A percentile compares a stretch with the other conserved stretches of the same genome.
Evolutionary conservation across 2,113 vertebrate species (phyloP).

Genomic region (Dipodomys merriami): DNA sequence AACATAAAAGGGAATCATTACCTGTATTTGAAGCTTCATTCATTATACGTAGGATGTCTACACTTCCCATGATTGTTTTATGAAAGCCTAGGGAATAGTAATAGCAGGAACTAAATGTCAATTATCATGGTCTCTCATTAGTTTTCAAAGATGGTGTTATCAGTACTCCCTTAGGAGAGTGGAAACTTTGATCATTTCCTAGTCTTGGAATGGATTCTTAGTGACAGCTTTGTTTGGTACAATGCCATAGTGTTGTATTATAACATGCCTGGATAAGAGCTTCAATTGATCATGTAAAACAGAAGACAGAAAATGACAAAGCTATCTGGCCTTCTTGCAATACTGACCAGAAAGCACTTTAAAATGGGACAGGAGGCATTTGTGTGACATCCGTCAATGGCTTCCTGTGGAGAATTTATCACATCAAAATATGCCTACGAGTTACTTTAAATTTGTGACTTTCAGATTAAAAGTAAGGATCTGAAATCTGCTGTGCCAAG

Average conservation of each 20-base stretch:
- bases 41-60: background rate
- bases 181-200: slow-evolving; percentile 50
- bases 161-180: slow-evolving; percentile 16
- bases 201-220: slow-evolving; percentile 12
- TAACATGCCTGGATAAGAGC: background rate
- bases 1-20: slow-evolving; percentile 56
- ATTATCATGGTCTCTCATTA: slow-evolving; percentile 21
- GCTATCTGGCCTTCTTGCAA: background rate
- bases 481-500: background rate
- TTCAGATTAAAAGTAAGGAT: background rate
- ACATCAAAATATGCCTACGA: background rate
- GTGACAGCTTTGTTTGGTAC: slow-evolving; percentile 10
- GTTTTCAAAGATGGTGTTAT: slow-evolving; percentile 48
- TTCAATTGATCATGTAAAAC: background rate
- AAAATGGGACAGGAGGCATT: background rate
- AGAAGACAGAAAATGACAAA: slow-evolving; percentile 17
- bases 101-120: background rate
- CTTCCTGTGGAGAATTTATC: background rate
- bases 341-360: background rate
- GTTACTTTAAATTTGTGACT: background rate
- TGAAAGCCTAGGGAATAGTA: slow-evolving; percentile 34
- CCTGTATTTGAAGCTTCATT: slow-evolving; percentile 21
- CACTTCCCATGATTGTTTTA: slow-evolving; percentile 2
- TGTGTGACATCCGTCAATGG: background rate
- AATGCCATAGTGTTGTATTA: background rate